Evolutionary conservation across 2,113 vertebrate genomes (phyloP).

Genomic region (Glaucomys volans): DNA sequence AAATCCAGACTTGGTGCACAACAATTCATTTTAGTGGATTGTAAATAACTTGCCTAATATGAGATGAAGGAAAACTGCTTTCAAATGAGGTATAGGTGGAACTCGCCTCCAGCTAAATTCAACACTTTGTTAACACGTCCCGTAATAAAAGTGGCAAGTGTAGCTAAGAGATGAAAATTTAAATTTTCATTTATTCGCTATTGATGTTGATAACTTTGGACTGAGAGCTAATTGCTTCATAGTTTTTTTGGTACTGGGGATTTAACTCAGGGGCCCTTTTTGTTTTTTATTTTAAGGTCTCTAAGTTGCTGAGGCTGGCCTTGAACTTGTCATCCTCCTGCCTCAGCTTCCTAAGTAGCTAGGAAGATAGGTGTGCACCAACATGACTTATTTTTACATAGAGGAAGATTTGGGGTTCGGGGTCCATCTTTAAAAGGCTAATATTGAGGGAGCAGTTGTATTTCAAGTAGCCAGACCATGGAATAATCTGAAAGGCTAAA

Average conservation of each 20-base stretch:
- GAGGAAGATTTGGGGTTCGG: not conserved
- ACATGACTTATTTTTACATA: conserved; percentile 21
- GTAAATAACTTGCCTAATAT: not conserved
- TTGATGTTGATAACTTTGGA: not conserved
- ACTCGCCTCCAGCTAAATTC: not conserved
- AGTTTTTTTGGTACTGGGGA: not conserved
- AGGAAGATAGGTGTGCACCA: not conserved
- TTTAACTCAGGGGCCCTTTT: not conserved
- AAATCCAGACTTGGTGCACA: not conserved
- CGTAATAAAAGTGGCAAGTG: not conserved
- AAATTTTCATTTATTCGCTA: not conserved
- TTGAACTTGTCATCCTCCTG: not conserved
- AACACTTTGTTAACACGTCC: not conserved
- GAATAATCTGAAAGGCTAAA: not conserved
- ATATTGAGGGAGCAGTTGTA: not conserved
- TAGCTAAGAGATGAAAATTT: not conserved
- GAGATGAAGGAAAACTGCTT: not conserved
- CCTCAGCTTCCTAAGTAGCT: not conserved
- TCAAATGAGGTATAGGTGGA: not conserved
- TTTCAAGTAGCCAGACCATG: not conserved
- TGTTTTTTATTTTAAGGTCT: not conserved
- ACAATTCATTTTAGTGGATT: not conserved
- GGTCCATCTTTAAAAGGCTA: not conserved
- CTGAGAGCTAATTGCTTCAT: not conserved
- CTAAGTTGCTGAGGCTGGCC: not conserved